Conservation (phyloP, 2,113 vertebrate genomes). For the Oriolus oriolus region DNA sequence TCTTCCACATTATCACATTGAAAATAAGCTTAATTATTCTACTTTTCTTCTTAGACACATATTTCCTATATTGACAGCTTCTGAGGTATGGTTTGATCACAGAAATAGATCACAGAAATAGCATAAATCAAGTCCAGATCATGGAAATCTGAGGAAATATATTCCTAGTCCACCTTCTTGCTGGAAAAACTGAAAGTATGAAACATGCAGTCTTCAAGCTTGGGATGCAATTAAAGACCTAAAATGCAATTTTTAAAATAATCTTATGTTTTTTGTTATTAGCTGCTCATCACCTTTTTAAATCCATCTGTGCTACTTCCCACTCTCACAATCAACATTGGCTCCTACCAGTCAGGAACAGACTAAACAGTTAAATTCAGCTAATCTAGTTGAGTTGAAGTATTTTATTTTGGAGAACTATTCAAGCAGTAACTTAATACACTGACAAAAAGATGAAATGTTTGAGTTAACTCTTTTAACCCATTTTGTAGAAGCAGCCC, state of each 20-base stretch:
- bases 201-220: not conserved
- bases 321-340: not conserved
- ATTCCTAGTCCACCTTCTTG: not conserved
- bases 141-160: not conserved
- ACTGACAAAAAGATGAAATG: not conserved
- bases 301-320: not conserved
- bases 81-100: not conserved
- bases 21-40: not conserved
- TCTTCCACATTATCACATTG: not conserved
- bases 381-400: not conserved
- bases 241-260: not conserved
- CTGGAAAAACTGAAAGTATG: not conserved
- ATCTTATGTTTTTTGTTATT: not conserved
- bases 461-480: not conserved
- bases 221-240: not conserved
- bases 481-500: not conserved
- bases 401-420: not conserved
- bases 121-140: not conserved
- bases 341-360: not conserved
- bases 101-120: not conserved
- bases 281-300: not conserved
- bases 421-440: not conserved
- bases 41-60: not conserved
- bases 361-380: not conserved
- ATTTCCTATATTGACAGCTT: not conserved